phyloP scores from a whole-genome alignment of 2,888 invertebrate genomes.

The Amphipyra berbera region DNA sequence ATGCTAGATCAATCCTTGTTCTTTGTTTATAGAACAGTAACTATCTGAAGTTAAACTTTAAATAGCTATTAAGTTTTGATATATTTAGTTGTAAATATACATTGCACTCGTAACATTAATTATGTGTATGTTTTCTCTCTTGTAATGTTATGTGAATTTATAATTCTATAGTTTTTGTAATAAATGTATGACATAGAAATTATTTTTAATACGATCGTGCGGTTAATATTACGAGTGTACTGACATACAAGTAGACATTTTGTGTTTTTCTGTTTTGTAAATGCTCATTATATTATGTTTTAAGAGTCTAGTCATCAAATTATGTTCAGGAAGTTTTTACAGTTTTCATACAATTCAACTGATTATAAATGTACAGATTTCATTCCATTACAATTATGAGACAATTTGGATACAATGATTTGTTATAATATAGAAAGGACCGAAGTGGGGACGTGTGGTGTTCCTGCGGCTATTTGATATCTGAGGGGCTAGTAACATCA shows the following conservation, averaged over 20 bases:
- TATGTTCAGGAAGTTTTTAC: slow-evolving; percentile 81
- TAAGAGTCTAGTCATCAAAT: slow-evolving; percentile 89
- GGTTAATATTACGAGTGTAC: slow-evolving; percentile 66
- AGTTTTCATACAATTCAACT: slow-evolving; percentile 63
- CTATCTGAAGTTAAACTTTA: slow-evolving; percentile 80
- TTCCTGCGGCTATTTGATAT: slow-evolving; percentile 33
- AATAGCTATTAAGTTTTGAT: slow-evolving; percentile 79
- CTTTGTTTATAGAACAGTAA: slow-evolving; percentile 52
- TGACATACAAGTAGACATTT: slow-evolving; percentile 68
- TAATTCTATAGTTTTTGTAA: slow-evolving; percentile 52
- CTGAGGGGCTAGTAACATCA: no score
- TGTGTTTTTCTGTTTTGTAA: slow-evolving; percentile 83
- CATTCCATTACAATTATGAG: slow-evolving; percentile 67
- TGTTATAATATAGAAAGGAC: slow-evolving; percentile 44
- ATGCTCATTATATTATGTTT: slow-evolving; percentile 88
- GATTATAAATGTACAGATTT: slow-evolving; percentile 65
- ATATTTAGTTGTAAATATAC: slow-evolving; percentile 70
- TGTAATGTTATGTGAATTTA: slow-evolving; percentile 55
- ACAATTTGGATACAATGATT: slow-evolving; percentile 58
- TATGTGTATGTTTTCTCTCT: slow-evolving; percentile 54
- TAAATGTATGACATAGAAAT: slow-evolving; percentile 49
- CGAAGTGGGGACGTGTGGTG: slow-evolving; percentile 22
- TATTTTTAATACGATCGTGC: slow-evolving; percentile 44
- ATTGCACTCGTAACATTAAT: slow-evolving; percentile 77
- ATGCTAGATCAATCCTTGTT: slow-evolving; percentile 63